These are phyloP conservation scores for Nyctereutes procyonoides DNA, from an alignment of 2,113 vertebrate genomes.

Conservation along the genomic window DNA sequence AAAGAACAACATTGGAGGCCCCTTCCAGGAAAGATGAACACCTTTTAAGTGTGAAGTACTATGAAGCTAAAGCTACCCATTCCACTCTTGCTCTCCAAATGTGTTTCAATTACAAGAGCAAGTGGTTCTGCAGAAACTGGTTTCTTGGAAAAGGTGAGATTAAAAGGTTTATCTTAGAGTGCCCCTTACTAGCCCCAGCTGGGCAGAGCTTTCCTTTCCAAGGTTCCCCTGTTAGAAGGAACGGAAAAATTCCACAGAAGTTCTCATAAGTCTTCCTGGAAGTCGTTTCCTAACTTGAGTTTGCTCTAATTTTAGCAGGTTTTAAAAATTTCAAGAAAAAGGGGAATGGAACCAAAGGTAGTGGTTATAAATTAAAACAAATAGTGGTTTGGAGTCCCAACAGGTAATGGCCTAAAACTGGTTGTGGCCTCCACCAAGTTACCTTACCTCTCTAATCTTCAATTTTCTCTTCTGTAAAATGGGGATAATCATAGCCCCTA, in stretches of 20 bases:
- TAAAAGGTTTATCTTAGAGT: background rate
- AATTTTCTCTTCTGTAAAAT: slow-evolving; percentile 22
- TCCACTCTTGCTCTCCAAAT: background rate
- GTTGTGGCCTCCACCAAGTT: background rate
- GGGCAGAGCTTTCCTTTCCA: slow-evolving; percentile 21
- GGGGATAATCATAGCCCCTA: background rate
- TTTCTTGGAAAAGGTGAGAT: background rate
- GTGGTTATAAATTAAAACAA: slow-evolving; percentile 33
- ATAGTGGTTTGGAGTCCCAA: background rate
- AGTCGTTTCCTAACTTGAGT: slow-evolving; percentile 46
- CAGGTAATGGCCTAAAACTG: background rate
- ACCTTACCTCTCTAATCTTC: background rate
- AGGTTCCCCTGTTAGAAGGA: background rate
- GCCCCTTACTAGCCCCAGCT: background rate
- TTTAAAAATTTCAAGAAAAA: background rate
- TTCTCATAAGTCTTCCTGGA: background rate
- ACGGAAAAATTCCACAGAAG: background rate
- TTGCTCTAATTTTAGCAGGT: slow-evolving; percentile 28
- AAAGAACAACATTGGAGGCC: background rate
- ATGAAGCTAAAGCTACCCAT: background rate
- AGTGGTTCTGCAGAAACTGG: background rate
- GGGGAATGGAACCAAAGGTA: background rate
- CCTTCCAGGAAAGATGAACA: slow-evolving; percentile 1
- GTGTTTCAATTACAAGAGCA: background rate
- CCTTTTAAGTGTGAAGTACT: background rate